Base-by-base conservation (phyloP, 2,797 vertebrate genomes). In the Xenops minutus region DNA sequence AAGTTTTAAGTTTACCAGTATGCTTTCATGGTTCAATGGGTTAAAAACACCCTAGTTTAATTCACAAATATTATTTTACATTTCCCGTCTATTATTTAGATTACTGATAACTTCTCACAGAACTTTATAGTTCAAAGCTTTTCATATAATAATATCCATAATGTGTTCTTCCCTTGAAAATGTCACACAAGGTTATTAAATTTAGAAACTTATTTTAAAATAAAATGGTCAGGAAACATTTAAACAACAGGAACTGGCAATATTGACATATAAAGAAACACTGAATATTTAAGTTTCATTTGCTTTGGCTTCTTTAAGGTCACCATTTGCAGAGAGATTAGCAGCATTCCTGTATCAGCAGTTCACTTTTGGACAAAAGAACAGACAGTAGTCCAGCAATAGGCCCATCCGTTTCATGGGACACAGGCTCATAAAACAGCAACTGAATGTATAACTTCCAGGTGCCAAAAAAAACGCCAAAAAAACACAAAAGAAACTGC, bases 221-320 rank as follows among this genome's bases (percentile, higher is more conserved):
- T 44, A 10, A 89, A 85, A 85, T 4, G 10, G 32, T 79, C 67
- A 91, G 63, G 81, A 89, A 83, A 89, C 36, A 91, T 93, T 95
- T 94, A 73, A 91, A 85, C 13, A 72, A 88, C 30, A 67, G 39
- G 58, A 94, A 81, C 19, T 56, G 67, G 68, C 77, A 96, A 94
- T 95, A 93, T 17, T 95, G 90, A 86, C 77, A 85, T 43, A 89
- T 16, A 72, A 89, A 81, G 66, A 49, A 89, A 82, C 55, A 84
- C 5, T 69, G 79, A 86, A 86, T 84, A 93, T 72, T 84, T 84
- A 58, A 84, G 72, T 86, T 94, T 68, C 22, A 66, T 86, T 94
- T 90, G 58, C 51, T 90, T 77, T 88, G 64, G 56, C 41, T 80
- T 90, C 62, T 90, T 94, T 90, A 95, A 95, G 90, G 93, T 94